Conservation (phyloP, 2,797 vertebrate species). For the Phalanger gymnotis region DNA sequence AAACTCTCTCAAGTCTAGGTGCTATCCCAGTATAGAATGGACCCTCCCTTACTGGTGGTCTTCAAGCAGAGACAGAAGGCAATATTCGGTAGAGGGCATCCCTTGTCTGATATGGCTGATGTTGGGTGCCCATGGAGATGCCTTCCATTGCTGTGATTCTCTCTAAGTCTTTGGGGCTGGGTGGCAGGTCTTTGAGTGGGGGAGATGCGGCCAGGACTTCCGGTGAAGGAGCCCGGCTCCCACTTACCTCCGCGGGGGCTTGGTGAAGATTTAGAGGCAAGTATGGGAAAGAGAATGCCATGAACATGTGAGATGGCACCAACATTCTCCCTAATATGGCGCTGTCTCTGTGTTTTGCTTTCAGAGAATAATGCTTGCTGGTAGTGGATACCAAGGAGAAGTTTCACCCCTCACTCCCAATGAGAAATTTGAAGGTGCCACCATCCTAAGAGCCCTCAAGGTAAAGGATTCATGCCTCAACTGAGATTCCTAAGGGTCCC, state of each 20-base stretch:
- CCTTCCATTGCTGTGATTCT: background rate
- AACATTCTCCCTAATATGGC: background rate
- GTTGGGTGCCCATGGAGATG: background rate
- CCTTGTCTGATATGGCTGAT: background rate
- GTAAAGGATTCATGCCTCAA: slow-evolving; percentile 80
- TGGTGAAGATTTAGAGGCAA: background rate
- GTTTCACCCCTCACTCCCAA: slow-evolving; percentile 97
- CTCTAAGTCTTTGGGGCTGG: background rate
- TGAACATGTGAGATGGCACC: background rate
- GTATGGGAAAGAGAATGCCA: background rate
- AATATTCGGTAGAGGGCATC: background rate
- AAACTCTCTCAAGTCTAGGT: background rate
- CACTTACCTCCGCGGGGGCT: background rate
- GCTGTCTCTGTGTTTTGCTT: background rate
- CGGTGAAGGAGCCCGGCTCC: background rate
- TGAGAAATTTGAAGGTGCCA: slow-evolving; percentile 97
- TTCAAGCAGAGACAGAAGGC: background rate
- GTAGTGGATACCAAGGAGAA: slow-evolving; percentile 96
- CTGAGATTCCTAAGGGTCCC: background rate
- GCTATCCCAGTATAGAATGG: background rate
- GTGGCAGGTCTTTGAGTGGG: background rate
- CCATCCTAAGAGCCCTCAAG: slow-evolving; percentile 95
- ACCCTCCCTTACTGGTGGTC: background rate
- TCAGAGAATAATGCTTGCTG: slow-evolving; percentile 92
- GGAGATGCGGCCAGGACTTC: background rate